Base-by-base conservation (phyloP, 2,888 invertebrate species). In the Hypolimnas misippus region DNA sequence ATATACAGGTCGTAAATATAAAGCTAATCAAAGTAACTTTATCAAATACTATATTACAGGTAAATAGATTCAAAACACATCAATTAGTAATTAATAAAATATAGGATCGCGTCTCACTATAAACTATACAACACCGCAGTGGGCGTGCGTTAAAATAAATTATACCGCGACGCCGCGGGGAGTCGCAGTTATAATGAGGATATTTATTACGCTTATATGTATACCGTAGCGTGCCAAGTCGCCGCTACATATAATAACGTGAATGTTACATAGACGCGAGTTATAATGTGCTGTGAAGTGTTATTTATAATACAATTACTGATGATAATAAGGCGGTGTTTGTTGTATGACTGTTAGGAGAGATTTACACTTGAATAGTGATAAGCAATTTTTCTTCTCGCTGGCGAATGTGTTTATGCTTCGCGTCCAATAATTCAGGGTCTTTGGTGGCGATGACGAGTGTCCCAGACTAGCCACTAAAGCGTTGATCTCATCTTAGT, bases 111-210 rank as follows among this genome's bases (percentile, higher is more conserved):
- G 3, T 42, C 42, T 42, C 2, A 17, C 3, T 42, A 16, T 42
- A 42, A 42, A 16, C 42, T 42, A 19, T 42, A 42, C n/a, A 21
- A 19, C n/a, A 19, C 46, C 21, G 46, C 46, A 25, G 46, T 46
- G 46, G n/a, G 21, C 46, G 21, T 25, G 46, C 46, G 46, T 46
- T 19, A 46, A 46, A 46, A 46, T 46, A 46, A 46, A 46, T 46
- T 46, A 46, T n/a, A 46, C 12, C 33, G 42, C 31, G 44, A n/a
- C n/a, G n/a, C 59, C 52, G 52, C 17, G 44, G 52, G 59, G 52
- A 59, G 52, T 46, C 46, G 46, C 21, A 21, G 59, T 52, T 59
- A 52, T 58, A 59, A 59, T 59, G 52, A 46, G 21, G 2, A 52
- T 59, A 59, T 59, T 59, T 52, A 59, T 59, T 53, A 59, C 52